These are phyloP conservation scores for Prorops nasuta DNA, from an alignment of 1,140 invertebrate species.

Conservation along the genomic window DNA sequence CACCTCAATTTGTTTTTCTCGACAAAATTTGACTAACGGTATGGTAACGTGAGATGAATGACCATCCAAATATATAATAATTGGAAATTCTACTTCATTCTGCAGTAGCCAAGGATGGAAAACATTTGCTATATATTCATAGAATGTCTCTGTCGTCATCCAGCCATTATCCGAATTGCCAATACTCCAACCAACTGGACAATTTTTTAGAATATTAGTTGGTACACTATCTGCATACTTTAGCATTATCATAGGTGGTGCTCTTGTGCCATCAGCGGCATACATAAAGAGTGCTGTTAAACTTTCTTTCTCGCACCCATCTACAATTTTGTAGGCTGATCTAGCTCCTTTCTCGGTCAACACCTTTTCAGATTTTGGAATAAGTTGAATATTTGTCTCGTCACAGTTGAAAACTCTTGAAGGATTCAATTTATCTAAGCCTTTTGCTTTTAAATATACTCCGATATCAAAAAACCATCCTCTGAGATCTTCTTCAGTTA, in stretches of 20 bases:
- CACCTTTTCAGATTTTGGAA: slow-evolving; percentile 29
- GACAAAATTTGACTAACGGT: slow-evolving; percentile 25
- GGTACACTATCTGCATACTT: slow-evolving; percentile 31
- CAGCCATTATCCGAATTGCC: slow-evolving; percentile 28
- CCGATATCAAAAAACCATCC: slow-evolving; percentile 13
- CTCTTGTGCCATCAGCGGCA: slow-evolving; percentile 35
- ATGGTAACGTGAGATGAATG: slow-evolving; percentile 33
- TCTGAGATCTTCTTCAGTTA: slow-evolving; percentile 16
- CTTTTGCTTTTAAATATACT: slow-evolving; percentile 11
- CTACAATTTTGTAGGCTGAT: slow-evolving; percentile 36
- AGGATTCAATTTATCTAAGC: slow-evolving; percentile 8
- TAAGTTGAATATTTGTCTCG: slow-evolving; percentile 26
- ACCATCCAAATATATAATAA: no score
- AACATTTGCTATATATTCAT: no score
- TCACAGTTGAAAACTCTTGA: slow-evolving; percentile 23
- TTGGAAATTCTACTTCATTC: no score
- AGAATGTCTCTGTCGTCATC: no score
- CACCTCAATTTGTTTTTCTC: slow-evolving; percentile 30
- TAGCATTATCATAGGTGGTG: slow-evolving; percentile 42
- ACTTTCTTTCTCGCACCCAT: slow-evolving; percentile 34
- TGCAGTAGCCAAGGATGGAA: no score
- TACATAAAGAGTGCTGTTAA: slow-evolving; percentile 38
- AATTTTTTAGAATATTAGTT: no score
- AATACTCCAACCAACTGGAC: slow-evolving; percentile 33
- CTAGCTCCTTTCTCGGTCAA: slow-evolving; percentile 30